These are phyloP conservation scores for Myopa testacea DNA, from an alignment of 2,888 invertebrate species.

Conservation along the genomic window DNA sequence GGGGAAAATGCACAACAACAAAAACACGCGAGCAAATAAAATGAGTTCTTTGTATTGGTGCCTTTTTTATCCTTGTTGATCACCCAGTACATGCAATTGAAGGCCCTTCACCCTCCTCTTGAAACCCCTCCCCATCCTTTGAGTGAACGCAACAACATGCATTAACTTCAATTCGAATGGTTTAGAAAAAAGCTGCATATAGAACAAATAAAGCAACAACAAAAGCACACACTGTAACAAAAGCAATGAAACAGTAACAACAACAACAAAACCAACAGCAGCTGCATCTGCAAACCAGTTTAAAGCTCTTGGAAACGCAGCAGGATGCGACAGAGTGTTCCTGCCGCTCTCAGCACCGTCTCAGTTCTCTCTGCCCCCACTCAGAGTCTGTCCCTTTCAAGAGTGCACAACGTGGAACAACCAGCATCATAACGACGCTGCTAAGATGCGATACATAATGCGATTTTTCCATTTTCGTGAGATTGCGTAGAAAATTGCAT, in stretches of 20 bases:
- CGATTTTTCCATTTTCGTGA: neutral
- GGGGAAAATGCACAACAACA: neutral
- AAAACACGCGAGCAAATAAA: neutral
- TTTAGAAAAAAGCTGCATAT: neutral
- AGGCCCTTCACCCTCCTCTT: neutral
- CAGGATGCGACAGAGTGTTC: neutral
- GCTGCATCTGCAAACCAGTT: constrained; percentile 16
- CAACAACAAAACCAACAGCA: neutral
- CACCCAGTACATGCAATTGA: neutral
- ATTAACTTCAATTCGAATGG: constrained; percentile 17
- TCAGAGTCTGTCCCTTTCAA: neutral
- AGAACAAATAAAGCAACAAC: constrained; percentile 5
- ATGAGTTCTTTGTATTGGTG: constrained; percentile 12
- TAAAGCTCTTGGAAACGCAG: constrained; percentile 27
- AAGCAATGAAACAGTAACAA: neutral
- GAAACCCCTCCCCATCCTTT: neutral
- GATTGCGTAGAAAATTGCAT: constrained; percentile 6
- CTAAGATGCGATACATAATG: neutral
- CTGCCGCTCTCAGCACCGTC: neutral
- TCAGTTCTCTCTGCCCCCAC: neutral
- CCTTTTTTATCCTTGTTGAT: constrained; percentile 4
- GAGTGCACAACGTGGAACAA: neutral
- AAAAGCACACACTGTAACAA: neutral
- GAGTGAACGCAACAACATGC: neutral
- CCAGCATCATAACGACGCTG: neutral